phyloP scores from a whole-genome alignment of 2,113 vertebrate genomes.

The Pelmatolapia mariae region DNA sequence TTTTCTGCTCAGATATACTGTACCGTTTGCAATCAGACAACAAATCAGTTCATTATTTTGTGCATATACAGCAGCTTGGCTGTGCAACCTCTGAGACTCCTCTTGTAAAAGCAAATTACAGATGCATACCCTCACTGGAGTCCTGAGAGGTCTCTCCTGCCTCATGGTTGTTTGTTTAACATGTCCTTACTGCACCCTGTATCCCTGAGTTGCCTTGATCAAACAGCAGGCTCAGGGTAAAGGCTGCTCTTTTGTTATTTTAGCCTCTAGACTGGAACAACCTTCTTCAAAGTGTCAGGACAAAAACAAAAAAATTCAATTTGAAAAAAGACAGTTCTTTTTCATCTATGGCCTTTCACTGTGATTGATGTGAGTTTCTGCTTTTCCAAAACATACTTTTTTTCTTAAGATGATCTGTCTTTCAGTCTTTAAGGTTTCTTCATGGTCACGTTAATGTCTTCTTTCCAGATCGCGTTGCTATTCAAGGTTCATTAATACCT shows the following conservation, averaged over 20 bases:
- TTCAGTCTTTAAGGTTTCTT: neutral
- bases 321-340: neutral
- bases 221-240: neutral
- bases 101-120: neutral
- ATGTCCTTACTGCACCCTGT: neutral
- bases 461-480: neutral
- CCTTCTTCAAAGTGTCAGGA: slow-evolving; percentile 8
- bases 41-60: neutral
- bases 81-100: neutral
- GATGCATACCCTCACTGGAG: neutral
- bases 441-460: neutral
- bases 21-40: neutral
- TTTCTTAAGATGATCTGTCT: neutral
- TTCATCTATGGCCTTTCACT: neutral
- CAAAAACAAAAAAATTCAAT: neutral
- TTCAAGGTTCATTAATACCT: neutral
- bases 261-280: neutral
- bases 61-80: neutral
- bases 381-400: neutral
- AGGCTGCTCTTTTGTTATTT: neutral
- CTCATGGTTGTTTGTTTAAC: neutral
- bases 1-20: neutral
- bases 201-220: neutral
- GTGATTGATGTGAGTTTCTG: neutral
- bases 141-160: neutral